Conservation (phyloP, 2,888 invertebrate species). For the Caenorhabditis afra region DNA sequence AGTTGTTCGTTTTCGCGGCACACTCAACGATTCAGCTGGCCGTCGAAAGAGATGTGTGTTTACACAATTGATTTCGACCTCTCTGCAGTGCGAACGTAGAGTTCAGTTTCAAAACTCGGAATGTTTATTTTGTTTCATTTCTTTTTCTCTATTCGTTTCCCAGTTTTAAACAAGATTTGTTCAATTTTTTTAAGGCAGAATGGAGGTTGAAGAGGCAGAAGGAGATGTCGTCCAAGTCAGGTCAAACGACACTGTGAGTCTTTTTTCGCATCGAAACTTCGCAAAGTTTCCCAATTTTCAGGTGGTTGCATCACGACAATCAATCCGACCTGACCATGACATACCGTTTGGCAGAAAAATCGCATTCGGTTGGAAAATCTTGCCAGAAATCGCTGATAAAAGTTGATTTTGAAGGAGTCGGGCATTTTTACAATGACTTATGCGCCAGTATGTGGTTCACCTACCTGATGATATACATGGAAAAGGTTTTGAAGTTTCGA, state of each 20-base stretch:
- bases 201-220: slow-evolving; percentile 35
- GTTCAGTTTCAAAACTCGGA: slow-evolving; percentile 37
- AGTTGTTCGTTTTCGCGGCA: slow-evolving; percentile 23
- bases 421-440: slow-evolving; percentile 92
- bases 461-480: slow-evolving; percentile 90
- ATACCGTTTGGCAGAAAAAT: slow-evolving; percentile 47
- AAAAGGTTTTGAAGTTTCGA: slow-evolving; percentile 81
- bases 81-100: slow-evolving; percentile 1
- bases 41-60: slow-evolving; percentile 44
- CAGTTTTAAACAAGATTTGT: not conserved
- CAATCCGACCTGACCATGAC: slow-evolving; percentile 53
- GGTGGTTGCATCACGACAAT: slow-evolving; percentile 18
- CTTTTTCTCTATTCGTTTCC: not conserved
- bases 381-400: too few species aligned
- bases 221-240: slow-evolving; percentile 34
- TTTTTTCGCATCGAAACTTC: not conserved
- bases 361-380: slow-evolving; percentile 32
- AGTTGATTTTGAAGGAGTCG: slow-evolving; percentile 84
- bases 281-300: too few species aligned
- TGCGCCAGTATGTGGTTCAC: slow-evolving; percentile 96
- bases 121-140: slow-evolving; percentile 24
- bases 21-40: slow-evolving; percentile 14
- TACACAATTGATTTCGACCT: slow-evolving; percentile 57
- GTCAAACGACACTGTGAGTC: slow-evolving; percentile 14
- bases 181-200: too few species aligned